Evolutionary conservation across 1,140 invertebrate species (phyloP), one percentile per base, ranked within the genome.

Genomic region (Drosophila nannoptera): DNA sequence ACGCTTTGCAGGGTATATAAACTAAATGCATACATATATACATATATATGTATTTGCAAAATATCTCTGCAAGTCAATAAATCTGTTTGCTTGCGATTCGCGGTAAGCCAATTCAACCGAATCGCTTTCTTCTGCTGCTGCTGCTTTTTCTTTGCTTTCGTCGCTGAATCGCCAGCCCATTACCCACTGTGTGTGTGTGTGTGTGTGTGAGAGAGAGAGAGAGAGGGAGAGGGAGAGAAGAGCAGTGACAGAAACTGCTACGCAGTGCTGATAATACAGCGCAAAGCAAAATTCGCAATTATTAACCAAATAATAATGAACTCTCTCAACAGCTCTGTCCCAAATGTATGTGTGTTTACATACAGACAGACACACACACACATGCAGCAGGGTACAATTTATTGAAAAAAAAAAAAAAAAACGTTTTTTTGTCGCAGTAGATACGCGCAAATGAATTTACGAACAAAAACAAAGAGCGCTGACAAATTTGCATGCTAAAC

Each of bases 231-330:
- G 22, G 3, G 22, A 22, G 22, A 3, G 22, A 22, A 22, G 3
- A 22, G 22, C 22, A 22, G 22, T 22, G 22, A 22, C 22, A 22
- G 56, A 72, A 68, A 66, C 52, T 22, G 22, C 22, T 22, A 62
- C 70, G 74, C 70, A 84, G 53, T 73, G 73, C 77, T 81, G 80
- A 84, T 84, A 84, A 75, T 64, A 82, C 75, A 80, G 59, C 69
- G 76, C 78, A 80, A 76, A 73, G 61, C 68, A 35, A 70, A 66
- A 54, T 66, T 53, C 56, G 81, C 77, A 80, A 76, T 80, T 67
- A 86, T 80, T 76, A 73, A 84, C 56, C 80, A 76, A 73, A 31
- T 16, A 46, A 31, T 73, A 83, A 83, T 75, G 78, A 83, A 75
- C 73, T 56, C 42, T 38, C 53, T n/a, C 58, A 50, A 40, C 43